phyloP scores from a whole-genome alignment of 2,113 vertebrate genomes.

The Carettochelys insculpta region DNA sequence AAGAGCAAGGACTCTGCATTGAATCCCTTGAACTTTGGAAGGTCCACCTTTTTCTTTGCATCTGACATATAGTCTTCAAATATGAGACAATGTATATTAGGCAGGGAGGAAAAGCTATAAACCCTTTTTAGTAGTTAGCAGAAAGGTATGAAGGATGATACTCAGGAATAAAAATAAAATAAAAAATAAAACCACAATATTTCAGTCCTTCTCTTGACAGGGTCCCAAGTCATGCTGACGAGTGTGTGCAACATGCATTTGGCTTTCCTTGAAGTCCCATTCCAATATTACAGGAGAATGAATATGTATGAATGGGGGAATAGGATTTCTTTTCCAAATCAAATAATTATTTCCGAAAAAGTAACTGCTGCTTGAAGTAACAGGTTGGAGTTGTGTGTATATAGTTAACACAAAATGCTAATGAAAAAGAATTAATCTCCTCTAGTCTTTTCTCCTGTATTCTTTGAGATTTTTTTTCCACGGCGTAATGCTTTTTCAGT shows the following conservation, averaged over 20 bases:
- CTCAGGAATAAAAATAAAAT: not conserved
- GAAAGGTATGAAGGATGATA: not conserved
- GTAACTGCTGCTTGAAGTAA: not conserved
- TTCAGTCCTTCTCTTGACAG: conserved; percentile 32
- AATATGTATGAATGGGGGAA: conserved; percentile 25
- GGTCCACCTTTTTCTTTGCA: not conserved
- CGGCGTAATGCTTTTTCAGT: conserved; percentile 23
- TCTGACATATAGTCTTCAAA: not conserved
- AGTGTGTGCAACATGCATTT: not conserved
- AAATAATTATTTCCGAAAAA: not conserved
- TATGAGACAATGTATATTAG: not conserved
- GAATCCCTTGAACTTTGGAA: not conserved
- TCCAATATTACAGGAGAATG: not conserved
- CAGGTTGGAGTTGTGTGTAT: not conserved
- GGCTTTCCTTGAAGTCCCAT: conserved; percentile 24
- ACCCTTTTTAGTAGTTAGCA: not conserved
- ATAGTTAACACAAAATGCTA: conserved; percentile 1
- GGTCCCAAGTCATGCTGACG: conserved; percentile 14
- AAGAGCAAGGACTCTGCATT: not conserved
- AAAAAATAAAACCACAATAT: not conserved
- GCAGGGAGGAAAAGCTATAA: not conserved
- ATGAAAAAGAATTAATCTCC: conserved; percentile 51
- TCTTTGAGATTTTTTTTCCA: conserved; percentile 41
- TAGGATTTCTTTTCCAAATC: not conserved
- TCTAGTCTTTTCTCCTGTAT: not conserved